Conservation (phyloP, 2,113 vertebrate species). For the Ceyx melanurus region DNA sequence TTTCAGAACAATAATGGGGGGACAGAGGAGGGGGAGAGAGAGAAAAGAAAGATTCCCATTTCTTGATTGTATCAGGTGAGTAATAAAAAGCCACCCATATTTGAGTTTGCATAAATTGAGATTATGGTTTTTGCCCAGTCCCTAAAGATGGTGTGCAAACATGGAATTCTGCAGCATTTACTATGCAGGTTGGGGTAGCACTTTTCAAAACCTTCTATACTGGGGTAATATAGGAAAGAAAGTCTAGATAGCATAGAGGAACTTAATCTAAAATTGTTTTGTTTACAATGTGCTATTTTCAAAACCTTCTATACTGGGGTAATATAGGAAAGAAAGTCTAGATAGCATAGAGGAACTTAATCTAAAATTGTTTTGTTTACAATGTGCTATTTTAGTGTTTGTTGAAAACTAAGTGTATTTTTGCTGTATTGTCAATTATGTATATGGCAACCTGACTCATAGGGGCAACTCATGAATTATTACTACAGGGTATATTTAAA, state of each 20-base stretch:
- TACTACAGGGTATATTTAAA: neutral
- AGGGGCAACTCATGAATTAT: neutral
- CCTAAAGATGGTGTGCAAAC: neutral
- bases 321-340: slow-evolving; percentile 51
- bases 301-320: slow-evolving; percentile 28
- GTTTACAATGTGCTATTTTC: neutral
- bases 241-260: slow-evolving; percentile 42
- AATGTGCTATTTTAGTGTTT: neutral
- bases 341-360: slow-evolving; percentile 9
- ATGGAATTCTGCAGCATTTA: neutral
- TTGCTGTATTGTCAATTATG: neutral
- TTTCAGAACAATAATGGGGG: neutral
- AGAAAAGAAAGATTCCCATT: neutral
- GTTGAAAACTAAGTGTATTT: neutral
- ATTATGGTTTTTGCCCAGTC: neutral
- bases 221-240: slow-evolving; percentile 43
- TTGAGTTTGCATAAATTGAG: neutral
- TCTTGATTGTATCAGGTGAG: neutral
- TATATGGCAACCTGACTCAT: neutral
- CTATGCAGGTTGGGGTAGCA: slow-evolving; percentile 1
- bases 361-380: neutral
- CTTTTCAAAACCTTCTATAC: slow-evolving; percentile 22
- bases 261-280: neutral
- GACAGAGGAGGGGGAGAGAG: fast-evolving
- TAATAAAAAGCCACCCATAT: neutral